These are phyloP conservation scores for Thripadectes ignobilis DNA, from an alignment of 2,797 vertebrate genomes.

Conservation along the genomic window DNA sequence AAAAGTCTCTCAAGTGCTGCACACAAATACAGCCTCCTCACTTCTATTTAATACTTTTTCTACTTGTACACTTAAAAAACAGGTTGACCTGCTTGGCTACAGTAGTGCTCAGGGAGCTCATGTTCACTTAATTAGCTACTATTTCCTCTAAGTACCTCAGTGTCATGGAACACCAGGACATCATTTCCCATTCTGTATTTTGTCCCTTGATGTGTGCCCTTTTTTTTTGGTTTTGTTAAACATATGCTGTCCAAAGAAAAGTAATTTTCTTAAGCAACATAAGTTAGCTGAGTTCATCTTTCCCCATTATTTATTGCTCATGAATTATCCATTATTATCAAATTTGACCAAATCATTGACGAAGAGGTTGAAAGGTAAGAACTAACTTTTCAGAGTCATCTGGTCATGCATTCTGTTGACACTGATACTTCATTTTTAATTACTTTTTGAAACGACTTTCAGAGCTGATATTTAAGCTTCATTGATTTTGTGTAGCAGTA, in stretches of 20 bases:
- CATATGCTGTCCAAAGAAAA: not conserved
- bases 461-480: not conserved
- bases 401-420: not conserved
- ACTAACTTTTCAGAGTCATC: not conserved
- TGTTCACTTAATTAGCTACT: not conserved
- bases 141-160: not conserved
- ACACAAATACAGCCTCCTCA: not conserved
- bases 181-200: not conserved
- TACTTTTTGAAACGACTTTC: not conserved
- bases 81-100: not conserved
- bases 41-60: not conserved
- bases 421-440: not conserved
- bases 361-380: not conserved
- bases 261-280: not conserved
- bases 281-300: not conserved
- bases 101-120: not conserved
- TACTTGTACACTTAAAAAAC: not conserved
- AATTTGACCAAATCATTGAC: not conserved
- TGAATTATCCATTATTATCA: not conserved
- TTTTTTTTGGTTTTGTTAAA: not conserved
- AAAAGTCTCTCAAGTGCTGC: not conserved
- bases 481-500: not conserved
- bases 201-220: not conserved
- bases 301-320: not conserved
- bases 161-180: not conserved